Percentiles rank a stretch among this genome's conserved stretches.
phyloP scores from a whole-genome alignment of 2,888 invertebrate genomes.

The Leptopilina drosophilae region DNA sequence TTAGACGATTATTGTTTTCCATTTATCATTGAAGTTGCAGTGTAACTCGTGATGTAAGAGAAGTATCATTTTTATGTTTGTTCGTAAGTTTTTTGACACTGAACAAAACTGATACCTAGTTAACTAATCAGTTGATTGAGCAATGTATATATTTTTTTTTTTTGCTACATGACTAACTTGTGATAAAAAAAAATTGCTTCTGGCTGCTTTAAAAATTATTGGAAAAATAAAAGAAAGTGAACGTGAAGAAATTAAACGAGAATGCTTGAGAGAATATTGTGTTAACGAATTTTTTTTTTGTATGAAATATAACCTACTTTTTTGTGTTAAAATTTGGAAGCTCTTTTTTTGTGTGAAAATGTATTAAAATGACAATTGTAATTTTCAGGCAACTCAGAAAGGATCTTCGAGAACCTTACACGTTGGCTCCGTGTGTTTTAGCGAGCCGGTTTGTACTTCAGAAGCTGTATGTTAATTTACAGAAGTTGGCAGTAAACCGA shows the following conservation, averaged over 20 bases:
- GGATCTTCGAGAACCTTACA: constrained; percentile 67
- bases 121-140: constrained; percentile 28
- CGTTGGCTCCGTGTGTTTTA: constrained; percentile 62
- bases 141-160: constrained; percentile 9
- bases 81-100: constrained; percentile 12
- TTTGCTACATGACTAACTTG: not conserved
- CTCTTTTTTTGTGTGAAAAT: not conserved
- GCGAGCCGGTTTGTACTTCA: constrained; percentile 31
- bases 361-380: not conserved
- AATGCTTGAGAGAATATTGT: not conserved
- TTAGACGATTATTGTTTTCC: not conserved
- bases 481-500: constrained; percentile 62
- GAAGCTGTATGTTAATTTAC: constrained; percentile 44
- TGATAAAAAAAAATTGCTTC: not conserved
- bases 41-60: not conserved
- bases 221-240: not conserved
- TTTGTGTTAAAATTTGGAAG: not conserved
- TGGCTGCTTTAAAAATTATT: not conserved
- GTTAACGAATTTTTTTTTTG: not conserved
- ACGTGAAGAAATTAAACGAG: no score
- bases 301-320: constrained; percentile 1
- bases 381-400: constrained; percentile 68
- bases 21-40: not conserved
- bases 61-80: constrained; percentile 21
- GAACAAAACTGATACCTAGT: not conserved